Conservation (phyloP, 2,113 vertebrate species). For the Tympanuchus pallidicinctus region DNA sequence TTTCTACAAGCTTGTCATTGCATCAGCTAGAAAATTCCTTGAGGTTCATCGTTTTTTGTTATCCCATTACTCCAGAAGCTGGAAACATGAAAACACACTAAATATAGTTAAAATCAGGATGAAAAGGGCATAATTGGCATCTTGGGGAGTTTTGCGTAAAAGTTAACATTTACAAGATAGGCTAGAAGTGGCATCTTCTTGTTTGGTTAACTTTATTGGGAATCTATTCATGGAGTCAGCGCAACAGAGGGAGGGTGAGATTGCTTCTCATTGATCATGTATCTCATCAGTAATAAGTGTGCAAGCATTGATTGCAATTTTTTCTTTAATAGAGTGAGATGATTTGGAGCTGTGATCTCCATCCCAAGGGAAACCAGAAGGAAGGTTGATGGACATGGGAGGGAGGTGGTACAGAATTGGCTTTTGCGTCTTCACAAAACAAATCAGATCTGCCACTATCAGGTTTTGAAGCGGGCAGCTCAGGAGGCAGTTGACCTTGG, state of each 20-base stretch:
- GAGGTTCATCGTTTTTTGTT: conserved; percentile 21
- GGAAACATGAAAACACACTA: not conserved
- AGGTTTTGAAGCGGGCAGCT: not conserved
- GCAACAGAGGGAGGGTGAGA: not conserved
- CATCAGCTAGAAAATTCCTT: conserved; percentile 2
- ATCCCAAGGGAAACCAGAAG: not conserved
- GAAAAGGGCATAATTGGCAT: not conserved
- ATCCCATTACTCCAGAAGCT: not conserved
- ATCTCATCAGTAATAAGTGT: not conserved
- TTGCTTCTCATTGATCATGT: not conserved
- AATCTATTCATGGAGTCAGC: not conserved
- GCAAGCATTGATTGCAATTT: not conserved
- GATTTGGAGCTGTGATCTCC: not conserved
- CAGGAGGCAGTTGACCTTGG: conserved; percentile 19
- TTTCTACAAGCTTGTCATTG: conserved; percentile 22
- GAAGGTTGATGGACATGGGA: not conserved
- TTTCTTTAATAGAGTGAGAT: not conserved
- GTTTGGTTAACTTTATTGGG: not conserved
- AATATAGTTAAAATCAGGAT: not conserved
- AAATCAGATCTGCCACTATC: not conserved
- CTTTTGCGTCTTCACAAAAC: not conserved
- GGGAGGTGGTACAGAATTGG: not conserved
- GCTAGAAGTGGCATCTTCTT: not conserved
- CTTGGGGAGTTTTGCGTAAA: not conserved
- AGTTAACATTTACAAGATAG: not conserved